Evolutionary conservation across 1,140 invertebrate species (phyloP), one percentile per base, ranked within the genome.

Genomic region (Parasteatoda tepidariorum): DNA sequence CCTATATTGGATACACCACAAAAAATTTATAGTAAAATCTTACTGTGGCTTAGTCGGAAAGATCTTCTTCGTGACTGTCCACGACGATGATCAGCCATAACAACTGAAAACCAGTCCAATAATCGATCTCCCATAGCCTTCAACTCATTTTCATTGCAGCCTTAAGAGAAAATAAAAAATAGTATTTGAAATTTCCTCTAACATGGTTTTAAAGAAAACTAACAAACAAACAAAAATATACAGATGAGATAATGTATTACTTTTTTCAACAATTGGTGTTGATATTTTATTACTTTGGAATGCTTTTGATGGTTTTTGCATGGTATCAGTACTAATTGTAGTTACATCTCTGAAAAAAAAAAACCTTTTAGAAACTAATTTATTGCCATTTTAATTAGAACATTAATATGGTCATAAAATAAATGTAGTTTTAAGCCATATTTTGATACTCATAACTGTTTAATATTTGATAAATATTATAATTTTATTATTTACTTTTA

Each of bases 31-130:
- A n/a, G n/a, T n/a, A n/a, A n/a, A n/a, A n/a, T n/a, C n/a, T n/a
- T 66, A 81, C 84, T 82, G 24, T 84, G 84, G n/a, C 84, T 84
- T 2, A 84, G 33, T n/a, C 84, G 33, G 31, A 84, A 84, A 30
- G 84, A 84, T 84, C 66, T 85, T 85, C 84, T 68, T 18, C 84
- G 82, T 66, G 85, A 86, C 85, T 86, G 61, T 85, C 85, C 86
- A 92, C 92, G 71, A 90, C 90, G n/a, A 91, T 90, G 87, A 41
- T 96, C 94, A 41, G 93, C 92, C 94, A 96, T 96, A 57, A 97
- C 93, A 68, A 97, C 95, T 2, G 94, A 95, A 89, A 97, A 97
- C 96, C 96, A 97, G 90, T 97, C 95, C n/a, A 97, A 89, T 73
- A 97, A 90, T 3, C 96, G 92, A 90, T 96, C 94, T 9, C 95